A percentile compares a stretch with the other conserved stretches of the same genome.
These are phyloP conservation scores for Leptinotarsa tumamoca DNA, from an alignment of 2,888 invertebrate genomes.

Conservation along the genomic window DNA sequence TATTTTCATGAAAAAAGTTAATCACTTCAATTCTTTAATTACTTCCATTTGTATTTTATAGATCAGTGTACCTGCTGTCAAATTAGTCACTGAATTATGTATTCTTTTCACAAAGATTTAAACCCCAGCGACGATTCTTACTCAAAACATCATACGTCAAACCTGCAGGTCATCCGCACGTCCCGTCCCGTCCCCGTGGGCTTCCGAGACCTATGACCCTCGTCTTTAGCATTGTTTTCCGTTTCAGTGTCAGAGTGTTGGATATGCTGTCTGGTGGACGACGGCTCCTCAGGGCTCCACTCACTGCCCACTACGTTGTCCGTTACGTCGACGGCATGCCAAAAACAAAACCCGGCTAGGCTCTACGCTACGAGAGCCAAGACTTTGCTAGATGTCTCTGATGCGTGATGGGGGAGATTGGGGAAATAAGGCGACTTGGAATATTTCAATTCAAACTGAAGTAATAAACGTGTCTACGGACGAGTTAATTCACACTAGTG, in stretches of 20 bases:
- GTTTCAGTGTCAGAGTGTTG: constrained; percentile 53
- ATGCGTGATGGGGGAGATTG: constrained; percentile 25
- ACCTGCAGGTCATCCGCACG: constrained; percentile 28
- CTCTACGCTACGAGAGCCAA: constrained; percentile 20
- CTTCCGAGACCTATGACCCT: constrained; percentile 52
- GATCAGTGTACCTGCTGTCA: no score
- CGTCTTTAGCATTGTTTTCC: constrained; percentile 50
- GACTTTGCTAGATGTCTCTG: constrained; percentile 27
- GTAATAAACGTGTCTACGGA: no score
- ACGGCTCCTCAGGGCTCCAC: constrained; percentile 44
- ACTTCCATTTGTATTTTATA: no score
- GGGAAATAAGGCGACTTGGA: not conserved
- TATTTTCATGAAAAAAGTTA: no score
- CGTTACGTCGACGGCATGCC: constrained; percentile 45
- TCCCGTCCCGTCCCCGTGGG: constrained; percentile 27
- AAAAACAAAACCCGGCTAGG: constrained; percentile 43
- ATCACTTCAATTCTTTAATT: no score
- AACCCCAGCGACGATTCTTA: not conserved
- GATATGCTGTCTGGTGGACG: constrained; percentile 50
- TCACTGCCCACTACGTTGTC: constrained; percentile 44
- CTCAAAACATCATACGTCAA: constrained; percentile 1
- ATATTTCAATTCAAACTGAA: no score
- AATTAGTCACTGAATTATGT: not conserved
- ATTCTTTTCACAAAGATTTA: not conserved
- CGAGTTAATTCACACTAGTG: no score